Base-by-base conservation (phyloP, 2,888 invertebrate species). In the Noctua fimbriata region DNA sequence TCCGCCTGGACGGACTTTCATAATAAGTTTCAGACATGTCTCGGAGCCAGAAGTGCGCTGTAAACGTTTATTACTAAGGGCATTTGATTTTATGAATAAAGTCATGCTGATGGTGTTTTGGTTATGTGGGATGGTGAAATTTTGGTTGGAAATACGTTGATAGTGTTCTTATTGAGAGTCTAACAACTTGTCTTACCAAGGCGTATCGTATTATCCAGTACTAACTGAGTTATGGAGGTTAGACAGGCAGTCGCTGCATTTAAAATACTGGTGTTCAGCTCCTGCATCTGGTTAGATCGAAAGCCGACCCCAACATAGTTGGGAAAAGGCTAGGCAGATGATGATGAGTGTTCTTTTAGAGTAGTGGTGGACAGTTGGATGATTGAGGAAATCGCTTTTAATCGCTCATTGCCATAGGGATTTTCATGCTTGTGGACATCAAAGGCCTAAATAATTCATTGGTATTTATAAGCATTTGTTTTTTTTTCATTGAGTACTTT, bases 321-420 rank as follows among this genome's bases (percentile, higher is more conserved):
- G n/a, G 4, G 3, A 16, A 60, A 28, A 60, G 7, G 16, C 16
- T 16, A 60, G 5, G 2, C 28, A 60, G 28, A 7, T 58, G n/a
- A 58, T 58, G 14, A 6, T 1, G 52, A 21, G 2, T 21, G 52
- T 52, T 52, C 21, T 28, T n/a, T 14, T 1, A 14, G 1, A n/a
- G n/a, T n/a, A 14, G n/a, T 58, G n/a, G 58, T 58, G 14, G 14
- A 1, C 5, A 58, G 5, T 58, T 58, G 5, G n/a, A 73, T 85
- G 76, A 87, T 90, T 92, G 92, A 93, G 94, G 94, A 94, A 94
- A 94, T 93, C 60, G 76, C 65, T 58, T 76, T 78, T 81, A 65
- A 69, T 85, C 85, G 88, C 85, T 85, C 81, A 65, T 67, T 67
- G 69, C 16, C 24, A 69, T 10, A 60, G 28, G 21, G 36, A 69